phyloP scores from a whole-genome alignment of 2,888 invertebrate species.

The Apocheima hispidaria region DNA sequence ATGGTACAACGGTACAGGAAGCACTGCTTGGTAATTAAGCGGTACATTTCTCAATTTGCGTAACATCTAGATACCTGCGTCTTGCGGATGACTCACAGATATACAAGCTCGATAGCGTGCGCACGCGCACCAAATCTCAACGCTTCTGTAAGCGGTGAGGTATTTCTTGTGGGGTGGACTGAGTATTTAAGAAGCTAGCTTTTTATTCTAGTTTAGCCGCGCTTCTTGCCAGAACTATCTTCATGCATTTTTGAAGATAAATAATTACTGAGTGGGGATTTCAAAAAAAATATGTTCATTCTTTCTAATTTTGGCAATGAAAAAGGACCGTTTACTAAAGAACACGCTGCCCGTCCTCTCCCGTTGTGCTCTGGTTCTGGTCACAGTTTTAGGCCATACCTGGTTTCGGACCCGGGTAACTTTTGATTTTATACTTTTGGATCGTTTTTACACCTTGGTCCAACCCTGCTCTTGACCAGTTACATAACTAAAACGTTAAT shows the following conservation, averaged over 20 bases:
- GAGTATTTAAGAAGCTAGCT: not conserved
- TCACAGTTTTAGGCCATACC: no score
- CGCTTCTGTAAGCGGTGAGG: constrained; percentile 16
- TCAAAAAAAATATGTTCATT: not conserved
- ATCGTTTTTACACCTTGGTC: not conserved
- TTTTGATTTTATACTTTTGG: no score
- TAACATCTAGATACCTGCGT: constrained; percentile 11
- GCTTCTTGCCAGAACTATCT: no score
- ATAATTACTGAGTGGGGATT: no score
- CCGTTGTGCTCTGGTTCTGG: no score
- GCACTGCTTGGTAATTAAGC: not conserved
- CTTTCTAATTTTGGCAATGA: not conserved
- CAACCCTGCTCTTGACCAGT: constrained; percentile 28
- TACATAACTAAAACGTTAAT: constrained; percentile 39
- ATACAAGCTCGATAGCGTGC: constrained; percentile 16
- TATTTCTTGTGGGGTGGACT: constrained; percentile 13
- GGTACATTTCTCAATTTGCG: constrained; percentile 9
- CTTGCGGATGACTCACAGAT: constrained; percentile 24
- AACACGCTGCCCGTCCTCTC: no score
- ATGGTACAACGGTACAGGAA: not conserved
- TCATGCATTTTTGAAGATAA: no score
- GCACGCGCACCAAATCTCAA: constrained; percentile 21
- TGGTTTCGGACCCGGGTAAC: no score
- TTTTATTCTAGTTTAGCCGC: not conserved
- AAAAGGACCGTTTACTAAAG: no score